A percentile compares a stretch with the other conserved stretches of the same genome.
Conservation (phyloP, 2,888 invertebrate genomes). For the Sarcophaga subvicina region DNA sequence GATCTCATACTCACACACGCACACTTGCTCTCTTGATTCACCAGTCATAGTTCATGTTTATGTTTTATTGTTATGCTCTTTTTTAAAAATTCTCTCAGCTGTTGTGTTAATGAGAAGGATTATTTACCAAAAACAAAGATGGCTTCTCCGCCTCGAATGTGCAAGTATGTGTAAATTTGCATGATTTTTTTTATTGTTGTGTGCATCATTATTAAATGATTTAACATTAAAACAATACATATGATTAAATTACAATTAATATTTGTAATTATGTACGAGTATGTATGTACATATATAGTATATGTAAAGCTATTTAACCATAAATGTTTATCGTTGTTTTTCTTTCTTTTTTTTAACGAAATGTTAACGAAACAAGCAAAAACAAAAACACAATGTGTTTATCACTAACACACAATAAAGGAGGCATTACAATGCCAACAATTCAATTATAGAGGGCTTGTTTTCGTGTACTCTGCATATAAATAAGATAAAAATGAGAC, state of each 20-base stretch:
- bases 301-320: no score
- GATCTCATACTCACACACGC: no score
- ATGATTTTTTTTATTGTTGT: neutral
- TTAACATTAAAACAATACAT: neutral
- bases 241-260: neutral
- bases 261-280: neutral
- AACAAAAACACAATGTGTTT: neutral
- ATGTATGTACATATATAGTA: neutral
- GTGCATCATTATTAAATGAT: neutral
- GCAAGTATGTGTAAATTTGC: neutral
- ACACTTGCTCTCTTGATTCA: no score
- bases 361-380: neutral
- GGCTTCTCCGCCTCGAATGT: neutral
- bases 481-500: slow-evolving; percentile 3
- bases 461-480: slow-evolving; percentile 17
- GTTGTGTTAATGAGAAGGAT: no score
- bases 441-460: neutral
- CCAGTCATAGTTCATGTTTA: no score
- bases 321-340: no score
- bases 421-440: no score
- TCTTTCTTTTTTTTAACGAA: no score
- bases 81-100: neutral
- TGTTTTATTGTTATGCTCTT: neutral
- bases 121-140: neutral
- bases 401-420: no score